These are phyloP conservation scores for Cossypha caffra DNA, from an alignment of 2,797 vertebrate species.

Conservation along the genomic window DNA sequence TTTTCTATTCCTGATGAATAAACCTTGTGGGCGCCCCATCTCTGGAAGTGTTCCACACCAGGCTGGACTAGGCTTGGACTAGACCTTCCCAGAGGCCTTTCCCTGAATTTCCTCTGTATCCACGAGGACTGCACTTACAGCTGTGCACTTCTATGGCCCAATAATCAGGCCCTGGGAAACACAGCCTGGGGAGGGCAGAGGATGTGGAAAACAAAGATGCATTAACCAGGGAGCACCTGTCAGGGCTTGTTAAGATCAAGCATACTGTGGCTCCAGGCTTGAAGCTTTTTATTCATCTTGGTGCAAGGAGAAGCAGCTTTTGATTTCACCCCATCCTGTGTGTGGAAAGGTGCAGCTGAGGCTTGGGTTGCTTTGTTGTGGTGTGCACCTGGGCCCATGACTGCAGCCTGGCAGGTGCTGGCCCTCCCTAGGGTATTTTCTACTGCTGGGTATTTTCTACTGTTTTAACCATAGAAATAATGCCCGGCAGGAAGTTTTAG, in stretches of 20 bases:
- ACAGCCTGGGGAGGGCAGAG: background rate
- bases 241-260: background rate
- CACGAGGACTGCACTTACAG: background rate
- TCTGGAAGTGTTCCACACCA: background rate
- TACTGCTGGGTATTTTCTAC: background rate
- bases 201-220: fast-evolving
- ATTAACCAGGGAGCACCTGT: background rate
- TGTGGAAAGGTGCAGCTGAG: fast-evolving
- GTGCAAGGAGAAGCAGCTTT: background rate
- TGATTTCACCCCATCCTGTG: background rate
- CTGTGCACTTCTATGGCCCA: fast-evolving
- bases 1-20: background rate
- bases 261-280: background rate
- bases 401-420: background rate
- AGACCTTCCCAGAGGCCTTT: background rate
- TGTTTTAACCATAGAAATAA: background rate
- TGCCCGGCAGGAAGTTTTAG: background rate
- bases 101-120: background rate
- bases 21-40: background rate
- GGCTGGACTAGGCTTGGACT: background rate
- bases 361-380: background rate
- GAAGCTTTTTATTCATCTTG: background rate
- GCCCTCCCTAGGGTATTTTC: background rate
- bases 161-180: background rate
- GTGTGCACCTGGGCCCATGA: fast-evolving